Evolutionary conservation across 2,888 invertebrate genomes (phyloP).

Genomic region (Rhorus exstirpatorius): DNA sequence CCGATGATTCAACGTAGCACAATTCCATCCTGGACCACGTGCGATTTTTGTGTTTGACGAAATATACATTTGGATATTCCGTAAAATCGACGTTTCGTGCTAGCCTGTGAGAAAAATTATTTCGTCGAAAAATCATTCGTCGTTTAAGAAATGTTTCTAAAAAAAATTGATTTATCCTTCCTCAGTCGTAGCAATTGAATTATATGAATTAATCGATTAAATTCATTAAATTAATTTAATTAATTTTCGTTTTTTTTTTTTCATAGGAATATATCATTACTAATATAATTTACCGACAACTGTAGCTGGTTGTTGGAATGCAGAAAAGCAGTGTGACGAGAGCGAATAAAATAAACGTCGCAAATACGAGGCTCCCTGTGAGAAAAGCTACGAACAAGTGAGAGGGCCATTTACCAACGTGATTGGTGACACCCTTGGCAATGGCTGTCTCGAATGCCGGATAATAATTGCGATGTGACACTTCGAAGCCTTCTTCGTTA

Average conservation of each 20-base stretch:
- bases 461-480: slow-evolving; percentile 32
- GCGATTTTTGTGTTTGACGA: slow-evolving; percentile 78
- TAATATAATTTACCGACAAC: no score
- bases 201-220: no score
- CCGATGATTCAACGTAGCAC: slow-evolving; percentile 79
- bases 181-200: no score
- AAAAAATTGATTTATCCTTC: no score
- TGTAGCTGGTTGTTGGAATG: slow-evolving; percentile 67
- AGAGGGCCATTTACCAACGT: slow-evolving; percentile 78
- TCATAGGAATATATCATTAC: no score
- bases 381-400: slow-evolving; percentile 76
- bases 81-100: slow-evolving; percentile 55
- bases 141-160: neutral
- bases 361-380: slow-evolving; percentile 74
- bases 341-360: slow-evolving; percentile 71
- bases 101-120: slow-evolving; percentile 46
- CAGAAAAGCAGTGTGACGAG: slow-evolving; percentile 73
- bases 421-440: slow-evolving; percentile 75
- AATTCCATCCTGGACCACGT: slow-evolving; percentile 78
- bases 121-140: slow-evolving; percentile 4
- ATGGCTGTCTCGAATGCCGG: slow-evolving; percentile 70
- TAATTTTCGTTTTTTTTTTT: no score
- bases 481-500: slow-evolving; percentile 36
- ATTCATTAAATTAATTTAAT: no score
- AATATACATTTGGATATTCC: slow-evolving; percentile 76